A percentile compares a stretch with the other conserved stretches of the same genome.
phyloP scores from a whole-genome alignment of 2,113 vertebrate species.

The Bostrychus sinensis region DNA sequence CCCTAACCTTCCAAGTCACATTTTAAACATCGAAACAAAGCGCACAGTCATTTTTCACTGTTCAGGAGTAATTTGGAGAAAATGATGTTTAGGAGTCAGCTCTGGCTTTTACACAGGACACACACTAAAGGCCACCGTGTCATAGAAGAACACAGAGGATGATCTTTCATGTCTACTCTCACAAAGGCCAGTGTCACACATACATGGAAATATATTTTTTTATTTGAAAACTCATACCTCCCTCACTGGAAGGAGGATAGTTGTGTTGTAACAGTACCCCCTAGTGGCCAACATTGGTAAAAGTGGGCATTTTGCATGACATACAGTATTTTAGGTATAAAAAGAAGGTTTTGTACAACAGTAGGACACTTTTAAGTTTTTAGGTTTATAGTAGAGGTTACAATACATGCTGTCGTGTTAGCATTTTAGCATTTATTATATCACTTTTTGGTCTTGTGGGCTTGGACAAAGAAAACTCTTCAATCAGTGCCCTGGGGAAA shows the following conservation, averaged over 20 bases:
- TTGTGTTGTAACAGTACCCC: slow-evolving; percentile 72
- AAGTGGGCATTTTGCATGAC: too few relatives aligned
- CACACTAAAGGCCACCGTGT: slow-evolving; percentile 38
- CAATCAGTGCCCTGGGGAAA: too few relatives aligned
- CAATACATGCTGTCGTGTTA: too few relatives aligned
- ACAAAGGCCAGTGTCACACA: slow-evolving; percentile 41
- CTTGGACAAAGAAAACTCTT: too few relatives aligned
- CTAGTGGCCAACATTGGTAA: slow-evolving; percentile 34
- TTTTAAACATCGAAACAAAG: slow-evolving; percentile 12
- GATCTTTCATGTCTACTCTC: slow-evolving; percentile 19
- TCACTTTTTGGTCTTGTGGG: too few relatives aligned
- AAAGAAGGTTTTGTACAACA: too few relatives aligned
- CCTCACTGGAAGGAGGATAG: background rate
- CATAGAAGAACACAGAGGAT: slow-evolving; percentile 26
- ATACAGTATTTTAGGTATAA: too few relatives aligned
- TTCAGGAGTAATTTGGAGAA: background rate
- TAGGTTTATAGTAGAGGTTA: too few relatives aligned
- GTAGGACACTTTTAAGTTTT: too few relatives aligned
- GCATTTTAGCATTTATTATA: too few relatives aligned
- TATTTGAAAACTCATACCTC: slow-evolving; percentile 12
- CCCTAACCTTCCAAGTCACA: slow-evolving; percentile 12
- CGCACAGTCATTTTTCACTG: background rate
- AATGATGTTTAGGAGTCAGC: slow-evolving; percentile 13
- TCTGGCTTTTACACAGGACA: slow-evolving; percentile 9
- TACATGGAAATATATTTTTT: slow-evolving; percentile 21